Evolutionary conservation across 2,797 vertebrate genomes (phyloP).

Genomic region (Streptopelia turtur): DNA sequence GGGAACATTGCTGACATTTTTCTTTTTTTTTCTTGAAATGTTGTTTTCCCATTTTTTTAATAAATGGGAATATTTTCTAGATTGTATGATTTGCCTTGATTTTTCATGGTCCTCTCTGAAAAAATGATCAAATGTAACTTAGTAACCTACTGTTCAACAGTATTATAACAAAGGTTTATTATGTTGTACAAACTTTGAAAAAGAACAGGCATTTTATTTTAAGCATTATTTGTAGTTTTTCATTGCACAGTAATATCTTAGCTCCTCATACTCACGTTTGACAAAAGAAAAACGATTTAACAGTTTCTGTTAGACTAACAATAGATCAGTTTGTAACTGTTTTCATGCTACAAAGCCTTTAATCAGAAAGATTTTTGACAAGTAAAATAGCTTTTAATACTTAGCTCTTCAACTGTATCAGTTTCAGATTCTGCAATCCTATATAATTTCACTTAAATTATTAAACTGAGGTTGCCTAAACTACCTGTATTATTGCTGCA

Average conservation of each 20-base stretch:
- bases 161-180: neutral
- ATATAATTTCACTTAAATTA: neutral
- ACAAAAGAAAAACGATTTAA: neutral
- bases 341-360: slow-evolving; percentile 72
- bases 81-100: neutral
- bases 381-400: slow-evolving; percentile 63
- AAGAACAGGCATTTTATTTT: neutral
- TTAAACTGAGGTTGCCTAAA: neutral
- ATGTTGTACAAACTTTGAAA: neutral
- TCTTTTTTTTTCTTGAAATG: neutral
- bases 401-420: neutral
- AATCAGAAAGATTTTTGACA: slow-evolving; percentile 73
- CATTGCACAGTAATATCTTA: neutral
- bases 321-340: slow-evolving; percentile 79
- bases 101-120: neutral
- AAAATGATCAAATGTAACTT: neutral
- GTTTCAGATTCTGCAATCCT: neutral
- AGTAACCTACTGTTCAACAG: neutral
- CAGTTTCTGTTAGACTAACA: slow-evolving; percentile 25
- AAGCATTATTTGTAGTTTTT: neutral
- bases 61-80: neutral
- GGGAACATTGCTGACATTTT: neutral
- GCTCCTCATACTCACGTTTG: neutral
- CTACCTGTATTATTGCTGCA: neutral
- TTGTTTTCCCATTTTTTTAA: neutral